Conservation (phyloP, 1,140 invertebrate species). For the Euglossa dilemma region DNA sequence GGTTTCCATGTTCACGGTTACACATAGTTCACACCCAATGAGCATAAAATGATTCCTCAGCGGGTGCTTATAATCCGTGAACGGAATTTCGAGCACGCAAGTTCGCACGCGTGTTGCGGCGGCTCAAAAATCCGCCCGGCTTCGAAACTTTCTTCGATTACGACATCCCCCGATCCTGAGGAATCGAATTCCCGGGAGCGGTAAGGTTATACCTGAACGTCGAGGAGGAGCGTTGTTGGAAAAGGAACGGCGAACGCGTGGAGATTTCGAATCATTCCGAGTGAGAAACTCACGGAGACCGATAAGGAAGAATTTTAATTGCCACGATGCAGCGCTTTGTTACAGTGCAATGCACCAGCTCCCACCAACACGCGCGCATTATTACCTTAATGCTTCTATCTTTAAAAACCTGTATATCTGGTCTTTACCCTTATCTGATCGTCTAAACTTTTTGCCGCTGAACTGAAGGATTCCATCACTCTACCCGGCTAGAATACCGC, state of each 20-base stretch:
- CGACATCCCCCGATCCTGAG: background rate
- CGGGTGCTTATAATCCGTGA: conserved; percentile 3
- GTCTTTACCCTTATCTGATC: conserved; percentile 22
- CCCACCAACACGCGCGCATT: background rate
- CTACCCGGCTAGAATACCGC: background rate
- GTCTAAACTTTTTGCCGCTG: background rate
- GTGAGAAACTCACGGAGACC: background rate
- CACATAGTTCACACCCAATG: conserved; percentile 39
- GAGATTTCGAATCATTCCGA: background rate
- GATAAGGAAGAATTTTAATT: background rate
- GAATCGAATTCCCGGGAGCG: background rate
- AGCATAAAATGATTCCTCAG: conserved; percentile 38
- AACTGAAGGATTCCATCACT: background rate
- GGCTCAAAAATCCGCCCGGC: background rate
- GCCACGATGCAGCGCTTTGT: background rate
- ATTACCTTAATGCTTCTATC: background rate
- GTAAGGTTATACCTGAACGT: background rate
- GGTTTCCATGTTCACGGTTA: conserved; percentile 31
- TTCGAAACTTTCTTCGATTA: conserved; percentile 1
- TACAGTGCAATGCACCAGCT: background rate
- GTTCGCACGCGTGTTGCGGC: conserved; percentile 5
- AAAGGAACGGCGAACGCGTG: too few species aligned
- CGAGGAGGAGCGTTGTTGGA: background rate
- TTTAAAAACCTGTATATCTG: conserved; percentile 15
- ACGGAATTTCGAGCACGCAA: conserved; percentile 15